phyloP scores from a whole-genome alignment of 2,888 invertebrate species.

The Dermolepida albohirtum region DNA sequence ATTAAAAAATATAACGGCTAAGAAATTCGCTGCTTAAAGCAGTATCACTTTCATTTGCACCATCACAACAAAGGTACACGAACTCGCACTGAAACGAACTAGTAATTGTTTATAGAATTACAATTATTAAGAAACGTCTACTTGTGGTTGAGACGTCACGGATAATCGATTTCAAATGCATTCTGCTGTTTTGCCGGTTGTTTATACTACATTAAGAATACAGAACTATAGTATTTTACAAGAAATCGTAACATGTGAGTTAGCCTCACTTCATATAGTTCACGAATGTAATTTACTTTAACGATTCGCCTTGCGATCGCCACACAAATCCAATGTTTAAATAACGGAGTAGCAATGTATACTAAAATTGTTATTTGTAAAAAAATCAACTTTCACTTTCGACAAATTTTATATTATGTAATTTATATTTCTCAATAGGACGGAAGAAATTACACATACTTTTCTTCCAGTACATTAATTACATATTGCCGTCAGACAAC shows the following conservation, averaged over 20 bases:
- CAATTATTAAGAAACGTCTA: constrained; percentile 25
- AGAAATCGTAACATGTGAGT: too few relatives aligned
- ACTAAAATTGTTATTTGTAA: constrained; percentile 23
- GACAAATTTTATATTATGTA: constrained; percentile 28
- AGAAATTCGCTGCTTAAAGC: constrained; percentile 1
- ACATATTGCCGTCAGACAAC: constrained; percentile 11
- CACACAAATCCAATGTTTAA: constrained; percentile 17
- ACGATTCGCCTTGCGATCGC: constrained; percentile 1
- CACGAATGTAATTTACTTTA: constrained; percentile 11
- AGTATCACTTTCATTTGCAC: constrained; percentile 21
- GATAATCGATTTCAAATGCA: constrained; percentile 31
- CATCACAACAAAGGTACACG: background rate
- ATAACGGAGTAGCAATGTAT: constrained; percentile 13
- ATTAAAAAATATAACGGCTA: background rate
- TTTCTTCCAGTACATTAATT: constrained; percentile 10
- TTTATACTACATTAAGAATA: background rate
- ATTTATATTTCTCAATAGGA: constrained; percentile 33
- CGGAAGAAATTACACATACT: constrained; percentile 15
- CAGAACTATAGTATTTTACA: background rate
- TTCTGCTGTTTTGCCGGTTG: constrained; percentile 6
- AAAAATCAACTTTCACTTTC: constrained; percentile 40
- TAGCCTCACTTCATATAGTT: background rate
- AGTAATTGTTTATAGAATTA: constrained; percentile 21
- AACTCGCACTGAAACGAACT: background rate
- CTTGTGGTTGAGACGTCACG: constrained; percentile 17